Evolutionary conservation across 1,140 invertebrate species (phyloP).

Genomic region (Cardiocondyla obscurior): DNA sequence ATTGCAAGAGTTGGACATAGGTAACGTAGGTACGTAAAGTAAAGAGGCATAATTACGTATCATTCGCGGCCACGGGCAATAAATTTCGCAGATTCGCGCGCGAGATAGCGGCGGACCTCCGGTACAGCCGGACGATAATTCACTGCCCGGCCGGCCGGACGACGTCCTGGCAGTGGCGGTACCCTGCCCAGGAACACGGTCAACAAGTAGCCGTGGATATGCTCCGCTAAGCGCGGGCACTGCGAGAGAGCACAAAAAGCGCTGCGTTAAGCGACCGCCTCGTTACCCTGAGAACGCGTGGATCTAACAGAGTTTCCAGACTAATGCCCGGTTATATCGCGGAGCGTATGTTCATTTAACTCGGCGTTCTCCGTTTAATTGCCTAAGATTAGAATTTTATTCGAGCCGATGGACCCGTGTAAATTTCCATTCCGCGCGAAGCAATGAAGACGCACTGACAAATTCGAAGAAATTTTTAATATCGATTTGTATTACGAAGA

Average conservation of each 20-base stretch:
- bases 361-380: neutral
- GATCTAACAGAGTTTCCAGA: neutral
- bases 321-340: neutral
- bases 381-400: conserved; percentile 6
- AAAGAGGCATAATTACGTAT: conserved; percentile 80
- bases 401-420: neutral
- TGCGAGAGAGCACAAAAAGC: conserved; percentile 68
- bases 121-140: conserved; percentile 75
- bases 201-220: conserved; percentile 77
- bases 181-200: conserved; percentile 70
- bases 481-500: too few species aligned
- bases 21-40: conserved; percentile 44
- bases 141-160: conserved; percentile 60
- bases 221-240: conserved; percentile 62
- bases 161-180: conserved; percentile 56
- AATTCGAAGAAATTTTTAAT: neutral
- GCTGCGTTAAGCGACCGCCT: conserved; percentile 64
- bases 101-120: conserved; percentile 73
- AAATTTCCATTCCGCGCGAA: neutral
- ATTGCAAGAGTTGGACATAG: conserved; percentile 7
- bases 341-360: conserved; percentile 17
- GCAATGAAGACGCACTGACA: neutral
- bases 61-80: conserved; percentile 77
- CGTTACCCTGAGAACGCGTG: conserved; percentile 40
- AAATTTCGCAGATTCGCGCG: conserved; percentile 77